Evolutionary conservation across 2,113 vertebrate species (phyloP).

Genomic region (Amblyornis subalaris): DNA sequence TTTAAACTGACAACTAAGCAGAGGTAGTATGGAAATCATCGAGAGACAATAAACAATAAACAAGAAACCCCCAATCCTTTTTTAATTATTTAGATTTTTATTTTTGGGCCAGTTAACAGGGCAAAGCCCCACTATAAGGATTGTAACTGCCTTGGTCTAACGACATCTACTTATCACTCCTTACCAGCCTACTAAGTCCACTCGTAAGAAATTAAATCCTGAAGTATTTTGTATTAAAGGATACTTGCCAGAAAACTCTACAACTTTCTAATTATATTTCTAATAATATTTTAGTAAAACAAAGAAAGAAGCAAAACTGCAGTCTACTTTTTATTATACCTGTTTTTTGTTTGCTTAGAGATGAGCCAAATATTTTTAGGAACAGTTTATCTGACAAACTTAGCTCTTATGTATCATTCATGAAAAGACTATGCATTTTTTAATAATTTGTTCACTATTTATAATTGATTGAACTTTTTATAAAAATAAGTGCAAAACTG

Average conservation of each 20-base stretch:
- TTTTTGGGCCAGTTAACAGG: background rate
- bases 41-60: conserved; percentile 25
- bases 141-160: background rate
- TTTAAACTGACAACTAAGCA: background rate
- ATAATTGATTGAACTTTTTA: background rate
- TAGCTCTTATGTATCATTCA: background rate
- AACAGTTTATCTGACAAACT: background rate
- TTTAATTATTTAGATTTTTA: background rate
- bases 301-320: background rate
- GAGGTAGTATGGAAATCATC: background rate
- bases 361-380: background rate
- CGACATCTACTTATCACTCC: background rate
- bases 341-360: background rate
- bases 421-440: background rate
- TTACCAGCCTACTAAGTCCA: background rate
- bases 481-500: background rate
- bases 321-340: background rate
- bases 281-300: background rate
- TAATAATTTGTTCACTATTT: background rate
- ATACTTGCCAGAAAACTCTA: background rate
- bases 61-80: background rate
- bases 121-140: background rate
- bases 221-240: background rate
- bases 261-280: background rate
- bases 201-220: background rate